Conservation (phyloP, 2,888 invertebrate genomes). For the Ophraella communa region DNA sequence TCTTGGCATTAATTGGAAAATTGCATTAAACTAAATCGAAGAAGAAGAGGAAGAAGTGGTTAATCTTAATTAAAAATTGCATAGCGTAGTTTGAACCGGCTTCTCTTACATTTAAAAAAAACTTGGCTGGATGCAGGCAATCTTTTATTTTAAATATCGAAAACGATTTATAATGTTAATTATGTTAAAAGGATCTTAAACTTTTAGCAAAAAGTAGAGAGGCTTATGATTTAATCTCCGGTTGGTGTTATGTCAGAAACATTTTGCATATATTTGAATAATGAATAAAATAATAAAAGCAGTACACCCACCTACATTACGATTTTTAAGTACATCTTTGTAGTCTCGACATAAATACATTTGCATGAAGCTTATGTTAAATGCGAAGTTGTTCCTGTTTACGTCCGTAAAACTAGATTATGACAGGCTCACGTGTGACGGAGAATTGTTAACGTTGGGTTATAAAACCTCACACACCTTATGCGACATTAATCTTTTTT, state of each 20-base stretch:
- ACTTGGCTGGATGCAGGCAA: background rate
- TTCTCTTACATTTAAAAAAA: background rate
- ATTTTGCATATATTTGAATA: background rate
- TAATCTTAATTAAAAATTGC: constrained; percentile 12
- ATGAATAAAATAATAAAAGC: background rate
- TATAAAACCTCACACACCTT: background rate
- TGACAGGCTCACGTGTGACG: background rate
- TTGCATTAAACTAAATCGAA: constrained; percentile 32
- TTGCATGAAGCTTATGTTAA: background rate
- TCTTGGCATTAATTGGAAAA: constrained; percentile 36
- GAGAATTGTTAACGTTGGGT: background rate
- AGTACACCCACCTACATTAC: background rate
- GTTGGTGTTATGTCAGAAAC: background rate
- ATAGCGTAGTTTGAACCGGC: constrained; percentile 8
- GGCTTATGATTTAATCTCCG: background rate
- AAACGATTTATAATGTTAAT: too few species aligned
- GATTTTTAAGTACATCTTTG: background rate
- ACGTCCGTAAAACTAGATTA: background rate
- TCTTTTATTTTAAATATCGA: too few species aligned
- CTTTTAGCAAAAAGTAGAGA: background rate
- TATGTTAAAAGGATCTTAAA: background rate
- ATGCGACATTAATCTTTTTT: background rate
- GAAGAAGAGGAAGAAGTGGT: constrained; percentile 5
- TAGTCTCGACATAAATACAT: background rate
- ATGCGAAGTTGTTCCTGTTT: background rate